Percentiles rank a stretch among this genome's conserved stretches.
Conservation (phyloP, 2,797 vertebrate species). For the Tinamus major region DNA sequence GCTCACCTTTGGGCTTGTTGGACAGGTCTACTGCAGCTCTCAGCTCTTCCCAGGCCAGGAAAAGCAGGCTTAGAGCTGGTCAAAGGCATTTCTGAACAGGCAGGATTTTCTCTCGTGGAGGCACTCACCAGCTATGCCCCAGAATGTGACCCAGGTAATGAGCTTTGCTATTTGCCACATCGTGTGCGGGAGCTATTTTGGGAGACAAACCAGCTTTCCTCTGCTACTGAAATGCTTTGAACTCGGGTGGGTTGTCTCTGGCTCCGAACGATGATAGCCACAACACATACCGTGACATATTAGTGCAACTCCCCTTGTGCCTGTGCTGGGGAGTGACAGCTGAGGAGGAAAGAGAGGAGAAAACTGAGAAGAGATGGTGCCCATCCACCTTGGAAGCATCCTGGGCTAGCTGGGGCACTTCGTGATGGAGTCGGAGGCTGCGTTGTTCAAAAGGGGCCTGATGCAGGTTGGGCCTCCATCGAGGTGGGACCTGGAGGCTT, state of each 20-base stretch:
- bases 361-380: too few species aligned
- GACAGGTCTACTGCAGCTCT: background rate
- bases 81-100: background rate
- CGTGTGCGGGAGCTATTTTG: rapidly evolving
- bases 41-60: background rate
- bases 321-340: background rate
- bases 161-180: background rate
- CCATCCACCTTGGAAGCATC: background rate
- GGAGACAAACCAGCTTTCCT: background rate
- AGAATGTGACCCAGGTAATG: conserved; percentile 15
- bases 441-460: background rate
- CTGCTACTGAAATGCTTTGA: background rate
- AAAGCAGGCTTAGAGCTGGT: background rate
- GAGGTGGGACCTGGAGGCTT: background rate
- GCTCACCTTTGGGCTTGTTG: background rate
- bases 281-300: background rate
- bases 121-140: background rate
- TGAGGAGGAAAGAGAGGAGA: background rate
- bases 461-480: rapidly evolving
- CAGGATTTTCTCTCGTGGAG: background rate
- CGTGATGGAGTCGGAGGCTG: background rate
- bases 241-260: background rate
- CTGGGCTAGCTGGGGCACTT: background rate
- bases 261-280: background rate
- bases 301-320: background rate